A percentile compares a stretch with the other conserved stretches of the same genome.
phyloP scores from a whole-genome alignment of 2,113 vertebrate genomes.

The Nettapus auritus region DNA sequence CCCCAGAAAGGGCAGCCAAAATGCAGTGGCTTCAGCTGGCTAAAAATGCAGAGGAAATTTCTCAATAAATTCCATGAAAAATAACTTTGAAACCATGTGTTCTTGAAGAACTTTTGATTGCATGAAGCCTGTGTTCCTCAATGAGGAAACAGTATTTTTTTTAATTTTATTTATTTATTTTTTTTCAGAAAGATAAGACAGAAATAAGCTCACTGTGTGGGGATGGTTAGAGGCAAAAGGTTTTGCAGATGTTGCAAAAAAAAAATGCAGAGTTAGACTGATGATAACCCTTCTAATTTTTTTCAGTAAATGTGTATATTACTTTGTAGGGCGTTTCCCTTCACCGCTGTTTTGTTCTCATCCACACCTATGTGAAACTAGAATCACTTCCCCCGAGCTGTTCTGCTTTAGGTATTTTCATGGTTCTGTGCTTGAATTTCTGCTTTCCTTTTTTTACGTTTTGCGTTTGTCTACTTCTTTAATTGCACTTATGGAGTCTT shows the following conservation, averaged over 20 bases:
- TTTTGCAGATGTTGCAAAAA: not conserved
- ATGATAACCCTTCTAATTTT: not conserved
- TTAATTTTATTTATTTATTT: not conserved
- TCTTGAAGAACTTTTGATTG: not conserved
- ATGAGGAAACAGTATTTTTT: not conserved
- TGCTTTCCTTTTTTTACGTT: not conserved
- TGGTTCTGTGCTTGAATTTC: not conserved
- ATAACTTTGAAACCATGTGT: not conserved
- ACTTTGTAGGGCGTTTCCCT: not conserved
- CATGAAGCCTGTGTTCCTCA: not conserved
- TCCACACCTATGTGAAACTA: constrained; percentile 48
- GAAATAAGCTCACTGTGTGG: not conserved
- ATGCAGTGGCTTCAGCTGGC: not conserved
- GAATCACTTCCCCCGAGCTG: constrained; percentile 23
- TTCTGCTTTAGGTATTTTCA: constrained; percentile 44
- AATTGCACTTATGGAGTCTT: not conserved
- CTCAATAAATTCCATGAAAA: not conserved
- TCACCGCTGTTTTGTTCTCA: constrained; percentile 26
- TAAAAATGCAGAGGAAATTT: not conserved
- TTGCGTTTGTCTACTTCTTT: constrained; percentile 2
- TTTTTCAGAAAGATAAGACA: not conserved
- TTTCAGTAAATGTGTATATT: not conserved
- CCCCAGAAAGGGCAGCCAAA: not conserved
- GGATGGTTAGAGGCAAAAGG: not conserved
- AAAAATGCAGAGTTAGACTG: not conserved